phyloP scores from a whole-genome alignment of 1,140 invertebrate genomes.

The Fopius arisanus region DNA sequence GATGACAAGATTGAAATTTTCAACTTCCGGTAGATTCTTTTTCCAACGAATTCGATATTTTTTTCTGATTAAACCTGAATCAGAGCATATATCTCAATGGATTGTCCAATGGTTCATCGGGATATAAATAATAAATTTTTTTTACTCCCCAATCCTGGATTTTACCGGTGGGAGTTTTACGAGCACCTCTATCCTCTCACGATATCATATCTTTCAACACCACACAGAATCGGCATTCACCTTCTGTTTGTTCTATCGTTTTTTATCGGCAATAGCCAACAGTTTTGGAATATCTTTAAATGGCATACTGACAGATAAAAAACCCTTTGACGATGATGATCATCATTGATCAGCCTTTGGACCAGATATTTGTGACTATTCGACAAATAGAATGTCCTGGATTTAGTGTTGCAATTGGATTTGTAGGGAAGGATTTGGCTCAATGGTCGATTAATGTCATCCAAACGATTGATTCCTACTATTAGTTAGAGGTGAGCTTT shows the following conservation, averaged over 20 bases:
- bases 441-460: constrained; percentile 30
- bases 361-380: not conserved
- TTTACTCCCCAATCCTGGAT: not conserved
- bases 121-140: constrained; percentile 8
- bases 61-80: constrained; percentile 5
- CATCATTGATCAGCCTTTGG: not conserved
- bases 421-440: constrained; percentile 13
- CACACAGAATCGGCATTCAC: not conserved
- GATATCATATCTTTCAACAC: not conserved
- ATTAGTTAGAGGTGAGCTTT: constrained; percentile 27
- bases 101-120: not conserved
- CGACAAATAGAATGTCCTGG: not conserved
- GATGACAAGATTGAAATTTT: not conserved
- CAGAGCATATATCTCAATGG: not conserved
- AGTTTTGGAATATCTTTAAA: not conserved
- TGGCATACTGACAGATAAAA: not conserved
- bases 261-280: not conserved
- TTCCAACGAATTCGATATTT: not conserved
- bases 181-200: not conserved
- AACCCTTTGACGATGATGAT: constrained; percentile 9
- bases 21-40: not conserved
- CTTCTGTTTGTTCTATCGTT: not conserved
- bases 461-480: constrained; percentile 33
- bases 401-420: constrained; percentile 9
- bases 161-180: not conserved